phyloP scores from a whole-genome alignment of 2,113 vertebrate genomes.

The Paracanthobrama guichenoti region DNA sequence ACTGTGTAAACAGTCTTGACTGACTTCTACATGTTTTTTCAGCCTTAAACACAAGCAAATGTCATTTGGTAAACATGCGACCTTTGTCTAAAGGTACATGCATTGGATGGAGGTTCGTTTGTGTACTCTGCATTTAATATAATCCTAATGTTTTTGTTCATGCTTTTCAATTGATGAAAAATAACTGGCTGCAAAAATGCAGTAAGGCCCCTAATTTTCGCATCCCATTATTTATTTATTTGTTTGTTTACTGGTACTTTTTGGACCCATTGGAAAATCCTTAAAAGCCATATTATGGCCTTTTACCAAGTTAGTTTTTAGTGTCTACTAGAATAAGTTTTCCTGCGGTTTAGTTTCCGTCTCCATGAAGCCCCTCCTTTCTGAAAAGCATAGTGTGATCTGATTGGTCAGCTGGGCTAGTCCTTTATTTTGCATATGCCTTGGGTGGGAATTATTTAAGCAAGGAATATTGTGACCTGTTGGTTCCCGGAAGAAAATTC shows the following conservation, averaged over 20 bases:
- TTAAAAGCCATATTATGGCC: too few species aligned
- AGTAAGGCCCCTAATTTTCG: background rate
- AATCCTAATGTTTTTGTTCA: background rate
- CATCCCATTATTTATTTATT: too few species aligned
- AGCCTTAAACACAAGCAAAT: background rate
- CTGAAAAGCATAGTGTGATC: too few species aligned
- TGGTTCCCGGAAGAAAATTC: too few species aligned
- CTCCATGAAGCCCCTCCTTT: too few species aligned
- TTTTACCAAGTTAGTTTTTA: too few species aligned
- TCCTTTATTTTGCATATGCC: too few species aligned
- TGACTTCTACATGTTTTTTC: background rate
- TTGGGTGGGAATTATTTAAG: too few species aligned
- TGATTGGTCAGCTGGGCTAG: too few species aligned
- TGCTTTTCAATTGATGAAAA: background rate
- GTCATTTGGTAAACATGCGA: background rate
- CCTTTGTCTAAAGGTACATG: background rate
- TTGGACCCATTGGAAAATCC: background rate
- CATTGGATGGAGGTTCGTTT: background rate
- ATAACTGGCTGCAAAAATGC: background rate
- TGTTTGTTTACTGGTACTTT: background rate
- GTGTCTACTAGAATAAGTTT: too few species aligned
- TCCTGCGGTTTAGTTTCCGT: too few species aligned
- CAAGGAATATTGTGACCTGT: too few species aligned
- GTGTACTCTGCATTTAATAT: background rate
- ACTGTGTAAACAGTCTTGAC: constrained; percentile 24